Base-by-base conservation (phyloP, 2,797 vertebrate species). In the Etheostoma nigrum region DNA sequence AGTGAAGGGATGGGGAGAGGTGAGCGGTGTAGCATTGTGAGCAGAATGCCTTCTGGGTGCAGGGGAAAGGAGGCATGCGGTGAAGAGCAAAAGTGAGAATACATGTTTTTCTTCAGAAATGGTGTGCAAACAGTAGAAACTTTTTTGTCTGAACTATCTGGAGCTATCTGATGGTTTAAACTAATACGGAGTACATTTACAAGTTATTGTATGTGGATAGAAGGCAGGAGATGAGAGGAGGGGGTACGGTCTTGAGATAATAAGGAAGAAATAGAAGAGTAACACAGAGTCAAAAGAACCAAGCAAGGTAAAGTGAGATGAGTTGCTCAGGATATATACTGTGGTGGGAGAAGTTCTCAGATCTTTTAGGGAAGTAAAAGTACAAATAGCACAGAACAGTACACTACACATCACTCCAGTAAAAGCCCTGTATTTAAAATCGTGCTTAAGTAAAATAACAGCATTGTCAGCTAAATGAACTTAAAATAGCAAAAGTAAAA, bases 1-100 rank as follows among this genome's bases (percentile, higher is more conserved):
- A 80, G 82, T 63, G 70, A 62, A 81, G 70, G 60, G 76, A 74
- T 57, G 75, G 67, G 62, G 68, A 69, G 74, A 77, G 83, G 70
- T 74, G 70, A 84, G 70, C 52, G 1, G 40, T 63, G 73, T 27
- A 57, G 67, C 76, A 71, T 77, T 87, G 68, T 78, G 81, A 86
- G 74, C 49, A 25, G 75, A 69, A 82, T 45, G 82, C 54, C 36
- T 82, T 67, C 53, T 71, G 74, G 67, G 78, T 64, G 67, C 36
- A 62, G 52, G 49, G 18, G 55, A 47, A 47, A 27, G 49, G 18
- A 33, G 44, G 62, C 59, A 48, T 0, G 65, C 19, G 36, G 66
- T 21, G 54, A 65, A 36, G 64, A 76, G 74, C 27, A 36, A 44
- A 49, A 52, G 61, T 0, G 1, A 66, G 52, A 58, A 52, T 55